Evolutionary conservation across 2,888 invertebrate genomes (phyloP).

Genomic region (Platynereis dumerilii): DNA sequence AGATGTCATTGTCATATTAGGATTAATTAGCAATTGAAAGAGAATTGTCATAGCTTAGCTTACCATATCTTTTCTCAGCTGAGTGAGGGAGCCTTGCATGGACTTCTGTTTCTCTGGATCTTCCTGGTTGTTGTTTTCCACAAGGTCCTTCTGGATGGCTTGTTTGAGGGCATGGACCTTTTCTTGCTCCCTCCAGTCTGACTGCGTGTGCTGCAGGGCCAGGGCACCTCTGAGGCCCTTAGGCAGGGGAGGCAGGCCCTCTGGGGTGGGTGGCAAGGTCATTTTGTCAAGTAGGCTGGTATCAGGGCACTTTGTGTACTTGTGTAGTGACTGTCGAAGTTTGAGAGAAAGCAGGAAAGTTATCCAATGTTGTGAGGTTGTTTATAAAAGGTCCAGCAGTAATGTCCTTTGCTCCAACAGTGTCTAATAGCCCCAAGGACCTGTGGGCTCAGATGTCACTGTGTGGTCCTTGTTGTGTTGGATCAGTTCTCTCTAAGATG

Average conservation of each 20-base stretch:
- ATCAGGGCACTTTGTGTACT: no score
- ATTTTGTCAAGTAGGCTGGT: no score
- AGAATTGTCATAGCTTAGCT: neutral
- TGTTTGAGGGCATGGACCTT: constrained; percentile 20
- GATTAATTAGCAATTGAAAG: neutral
- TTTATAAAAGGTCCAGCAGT: no score
- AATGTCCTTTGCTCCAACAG: no score
- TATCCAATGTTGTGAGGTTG: no score
- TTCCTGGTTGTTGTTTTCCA: neutral
- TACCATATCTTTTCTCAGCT: constrained; percentile 23
- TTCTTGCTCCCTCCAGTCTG: constrained; percentile 25
- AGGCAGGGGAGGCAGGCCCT: constrained; percentile 26
- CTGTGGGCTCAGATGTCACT: no score
- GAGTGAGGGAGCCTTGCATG: constrained; percentile 17
- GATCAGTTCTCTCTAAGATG: no score
- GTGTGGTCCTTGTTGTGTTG: no score
- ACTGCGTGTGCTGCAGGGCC: constrained; percentile 11
- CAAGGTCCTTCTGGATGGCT: constrained; percentile 21
- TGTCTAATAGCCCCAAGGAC: no score
- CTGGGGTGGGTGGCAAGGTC: neutral
- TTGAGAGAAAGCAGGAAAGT: no score
- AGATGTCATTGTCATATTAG: neutral
- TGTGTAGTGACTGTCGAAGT: no score
- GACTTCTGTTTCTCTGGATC: constrained; percentile 1
- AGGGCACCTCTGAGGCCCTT: constrained; percentile 20